Conservation (phyloP, 2,797 vertebrate species). For the Enteromius unitaeniatus region DNA sequence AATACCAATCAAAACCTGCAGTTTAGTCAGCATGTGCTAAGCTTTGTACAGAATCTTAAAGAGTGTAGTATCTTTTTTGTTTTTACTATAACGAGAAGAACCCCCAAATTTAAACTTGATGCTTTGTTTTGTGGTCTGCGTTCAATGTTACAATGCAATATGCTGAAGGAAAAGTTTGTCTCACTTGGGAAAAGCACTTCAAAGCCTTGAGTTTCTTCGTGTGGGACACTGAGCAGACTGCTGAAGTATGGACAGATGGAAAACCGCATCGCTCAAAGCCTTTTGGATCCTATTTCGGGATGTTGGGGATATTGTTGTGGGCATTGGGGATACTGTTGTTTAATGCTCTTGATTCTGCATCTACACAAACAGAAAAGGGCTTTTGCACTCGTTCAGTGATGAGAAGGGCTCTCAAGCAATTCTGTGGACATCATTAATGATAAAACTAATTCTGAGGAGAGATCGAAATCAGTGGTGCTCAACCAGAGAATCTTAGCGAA, state of each 20-base stretch:
- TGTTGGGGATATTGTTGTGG: constrained; percentile 6
- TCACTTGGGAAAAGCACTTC: constrained; percentile 15
- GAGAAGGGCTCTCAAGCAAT: background rate
- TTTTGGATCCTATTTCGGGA: constrained; percentile 6
- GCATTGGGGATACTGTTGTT: background rate
- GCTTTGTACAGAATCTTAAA: background rate
- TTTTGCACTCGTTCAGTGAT: background rate
- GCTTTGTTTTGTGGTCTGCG: background rate
- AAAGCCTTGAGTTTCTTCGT: background rate
- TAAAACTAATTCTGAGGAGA: background rate
- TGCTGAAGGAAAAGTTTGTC: background rate
- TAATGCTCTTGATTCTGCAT: constrained; percentile 1
- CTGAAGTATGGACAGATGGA: constrained; percentile 9
- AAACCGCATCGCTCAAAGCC: constrained; percentile 3
- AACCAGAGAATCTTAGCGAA: background rate
- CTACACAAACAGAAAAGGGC: background rate
- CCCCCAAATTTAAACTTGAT: background rate
- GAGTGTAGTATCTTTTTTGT: background rate
- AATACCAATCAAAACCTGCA: constrained; percentile 15
- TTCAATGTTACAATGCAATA: background rate
- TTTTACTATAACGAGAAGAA: background rate
- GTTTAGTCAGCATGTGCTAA: background rate
- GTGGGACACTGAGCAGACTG: background rate
- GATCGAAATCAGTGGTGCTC: constrained; percentile 1
- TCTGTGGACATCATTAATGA: background rate